These are phyloP conservation scores for Tigriopus japonicus DNA, from an alignment of 1,140 invertebrate genomes.

Conservation along the genomic window DNA sequence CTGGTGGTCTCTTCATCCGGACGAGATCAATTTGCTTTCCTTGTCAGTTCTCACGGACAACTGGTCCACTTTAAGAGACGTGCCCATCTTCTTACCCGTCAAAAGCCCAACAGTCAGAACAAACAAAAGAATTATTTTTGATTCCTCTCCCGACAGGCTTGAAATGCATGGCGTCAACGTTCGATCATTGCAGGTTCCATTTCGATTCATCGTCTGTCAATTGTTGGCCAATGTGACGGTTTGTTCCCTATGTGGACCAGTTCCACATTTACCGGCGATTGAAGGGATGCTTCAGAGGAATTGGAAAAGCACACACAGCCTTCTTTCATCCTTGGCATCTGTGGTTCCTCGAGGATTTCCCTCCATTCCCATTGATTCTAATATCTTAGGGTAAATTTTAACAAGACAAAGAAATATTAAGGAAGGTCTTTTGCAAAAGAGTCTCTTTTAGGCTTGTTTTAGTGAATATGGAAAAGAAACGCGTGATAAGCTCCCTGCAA, in stretches of 20 bases:
- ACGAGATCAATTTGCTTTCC: neutral
- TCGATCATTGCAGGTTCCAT: neutral
- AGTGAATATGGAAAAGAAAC: constrained; percentile 37
- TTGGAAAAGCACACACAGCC: neutral
- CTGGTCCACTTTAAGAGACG: neutral
- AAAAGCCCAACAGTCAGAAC: neutral
- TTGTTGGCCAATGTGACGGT: neutral
- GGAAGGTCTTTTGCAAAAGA: too few species aligned
- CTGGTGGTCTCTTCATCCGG: neutral
- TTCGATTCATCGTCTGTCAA: neutral
- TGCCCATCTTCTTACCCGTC: neutral
- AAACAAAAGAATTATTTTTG: too few species aligned
- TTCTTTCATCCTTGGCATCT: neutral
- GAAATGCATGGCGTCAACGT: too few species aligned
- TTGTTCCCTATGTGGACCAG: neutral
- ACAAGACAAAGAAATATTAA: too few species aligned
- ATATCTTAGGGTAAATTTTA: neutral
- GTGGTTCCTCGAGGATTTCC: neutral
- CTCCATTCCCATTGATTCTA: neutral
- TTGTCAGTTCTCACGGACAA: neutral
- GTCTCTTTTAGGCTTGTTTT: constrained; percentile 38
- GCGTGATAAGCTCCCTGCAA: constrained; percentile 42
- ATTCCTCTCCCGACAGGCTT: too few species aligned
- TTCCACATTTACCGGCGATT: neutral
- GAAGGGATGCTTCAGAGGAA: neutral